phyloP scores from a whole-genome alignment of 2,888 invertebrate genomes.

The Tachystola acroxantha region DNA sequence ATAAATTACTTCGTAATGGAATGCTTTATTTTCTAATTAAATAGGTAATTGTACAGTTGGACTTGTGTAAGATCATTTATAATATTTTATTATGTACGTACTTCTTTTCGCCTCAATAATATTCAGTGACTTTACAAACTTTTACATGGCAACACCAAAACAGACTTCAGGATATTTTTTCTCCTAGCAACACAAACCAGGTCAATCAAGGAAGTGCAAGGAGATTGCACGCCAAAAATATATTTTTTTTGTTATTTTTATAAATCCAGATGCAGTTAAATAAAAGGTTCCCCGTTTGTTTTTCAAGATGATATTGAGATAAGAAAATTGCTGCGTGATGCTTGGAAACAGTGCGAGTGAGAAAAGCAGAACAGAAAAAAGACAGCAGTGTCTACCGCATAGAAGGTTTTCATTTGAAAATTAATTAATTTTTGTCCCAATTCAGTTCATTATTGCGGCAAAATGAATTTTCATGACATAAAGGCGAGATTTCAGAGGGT shows the following conservation, averaged over 20 bases:
- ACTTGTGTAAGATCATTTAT: no score
- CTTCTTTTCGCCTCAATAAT: no score
- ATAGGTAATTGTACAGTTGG: no score
- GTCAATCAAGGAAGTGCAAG: conserved; percentile 66
- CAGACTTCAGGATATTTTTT: conserved; percentile 13
- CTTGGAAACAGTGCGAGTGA: conserved; percentile 38
- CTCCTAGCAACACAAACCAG: conserved; percentile 44
- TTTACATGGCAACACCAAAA: not conserved
- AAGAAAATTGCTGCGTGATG: conserved; percentile 36
- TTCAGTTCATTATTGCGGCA: conserved; percentile 21
- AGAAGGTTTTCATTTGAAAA: conserved; percentile 32
- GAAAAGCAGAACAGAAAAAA: conserved; percentile 37
- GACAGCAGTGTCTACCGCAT: conserved; percentile 65
- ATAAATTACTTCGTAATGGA: no score
- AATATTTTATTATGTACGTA: no score
- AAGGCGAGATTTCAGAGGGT: conserved; percentile 19
- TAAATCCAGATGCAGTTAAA: conserved; percentile 44
- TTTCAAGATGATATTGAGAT: conserved; percentile 43
- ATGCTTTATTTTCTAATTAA: no score
- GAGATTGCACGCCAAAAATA: conserved; percentile 43
- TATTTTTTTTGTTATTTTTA: conserved; percentile 50
- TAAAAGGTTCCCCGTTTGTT: conserved; percentile 31
- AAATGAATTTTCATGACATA: conserved; percentile 24
- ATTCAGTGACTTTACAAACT: no score
- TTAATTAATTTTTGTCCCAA: conserved; percentile 31